Percentiles rank a stretch among this genome's conserved stretches.
Evolutionary conservation across 2,113 vertebrate species (phyloP).

Genomic region (Pseudopodoces humilis): DNA sequence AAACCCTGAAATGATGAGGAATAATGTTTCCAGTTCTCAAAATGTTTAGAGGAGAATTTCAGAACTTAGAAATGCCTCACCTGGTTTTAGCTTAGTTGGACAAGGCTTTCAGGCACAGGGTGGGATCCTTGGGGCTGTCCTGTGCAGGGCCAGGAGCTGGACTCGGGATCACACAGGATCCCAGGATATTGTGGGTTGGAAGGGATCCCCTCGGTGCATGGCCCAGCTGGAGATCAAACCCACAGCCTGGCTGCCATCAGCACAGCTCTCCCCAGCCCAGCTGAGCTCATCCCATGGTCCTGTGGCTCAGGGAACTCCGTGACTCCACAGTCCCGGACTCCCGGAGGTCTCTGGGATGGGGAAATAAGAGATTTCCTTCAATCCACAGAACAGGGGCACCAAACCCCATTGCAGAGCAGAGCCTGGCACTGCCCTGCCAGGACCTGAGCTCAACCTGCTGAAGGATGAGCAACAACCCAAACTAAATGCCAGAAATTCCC

Average conservation of each 20-base stretch:
- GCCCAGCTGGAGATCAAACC: not conserved
- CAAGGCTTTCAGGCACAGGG: not conserved
- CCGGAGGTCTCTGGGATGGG: not conserved
- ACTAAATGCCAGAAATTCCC: fast-evolving
- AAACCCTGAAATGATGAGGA: not conserved
- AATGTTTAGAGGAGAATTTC: not conserved
- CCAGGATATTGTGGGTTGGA: not conserved
- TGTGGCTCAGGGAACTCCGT: not conserved
- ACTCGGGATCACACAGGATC: not conserved
- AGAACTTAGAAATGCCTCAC: not conserved
- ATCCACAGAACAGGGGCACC: not conserved
- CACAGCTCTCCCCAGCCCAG: not conserved
- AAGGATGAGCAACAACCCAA: not conserved
- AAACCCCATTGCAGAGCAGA: not conserved
- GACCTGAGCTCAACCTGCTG: not conserved
- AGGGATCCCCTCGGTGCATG: not conserved
- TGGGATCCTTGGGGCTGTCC: not conserved
- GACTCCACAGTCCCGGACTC: not conserved
- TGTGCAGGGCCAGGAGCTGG: not conserved
- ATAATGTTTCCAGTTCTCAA: not conserved
- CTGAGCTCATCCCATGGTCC: fast-evolving
- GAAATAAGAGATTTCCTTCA: not conserved
- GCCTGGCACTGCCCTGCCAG: not conserved
- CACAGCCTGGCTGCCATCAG: fast-evolving
- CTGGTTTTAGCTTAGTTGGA: not conserved